These are phyloP conservation scores for Synchiropus splendidus DNA, from an alignment of 2,113 vertebrate genomes.

Conservation along the genomic window DNA sequence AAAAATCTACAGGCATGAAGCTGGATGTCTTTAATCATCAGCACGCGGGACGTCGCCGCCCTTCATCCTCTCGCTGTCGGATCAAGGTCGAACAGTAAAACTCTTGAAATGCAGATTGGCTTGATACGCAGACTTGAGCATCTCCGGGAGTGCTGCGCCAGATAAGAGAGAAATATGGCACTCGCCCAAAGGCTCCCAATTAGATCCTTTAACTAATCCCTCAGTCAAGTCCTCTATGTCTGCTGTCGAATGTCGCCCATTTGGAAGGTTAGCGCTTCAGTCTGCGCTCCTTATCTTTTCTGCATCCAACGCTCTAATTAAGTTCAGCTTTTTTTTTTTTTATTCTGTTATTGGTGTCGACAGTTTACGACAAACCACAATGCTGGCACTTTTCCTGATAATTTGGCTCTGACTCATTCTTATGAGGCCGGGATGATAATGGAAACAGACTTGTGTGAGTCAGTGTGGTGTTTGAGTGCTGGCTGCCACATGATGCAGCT, in stretches of 20 bases:
- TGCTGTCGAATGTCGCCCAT: constrained; percentile 24
- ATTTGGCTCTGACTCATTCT: no score
- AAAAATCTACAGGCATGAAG: constrained; percentile 17
- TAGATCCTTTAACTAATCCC: constrained; percentile 34
- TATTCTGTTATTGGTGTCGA: no score
- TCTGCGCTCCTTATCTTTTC: no score
- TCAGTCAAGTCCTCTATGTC: constrained; percentile 5
- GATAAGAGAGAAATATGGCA: constrained; percentile 20
- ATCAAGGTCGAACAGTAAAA: constrained; percentile 22
- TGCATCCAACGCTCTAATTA: no score
- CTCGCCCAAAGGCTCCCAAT: constrained; percentile 27
- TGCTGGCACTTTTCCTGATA: no score
- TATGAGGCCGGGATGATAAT: no score
- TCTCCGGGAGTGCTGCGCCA: constrained; percentile 16
- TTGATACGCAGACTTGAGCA: constrained; percentile 9
- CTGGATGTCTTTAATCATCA: constrained; percentile 25
- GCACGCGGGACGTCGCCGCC: constrained; percentile 14
- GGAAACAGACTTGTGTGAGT: no score
- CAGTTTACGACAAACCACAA: no score
- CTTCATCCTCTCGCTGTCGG: constrained; percentile 16
- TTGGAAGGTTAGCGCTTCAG: no score
- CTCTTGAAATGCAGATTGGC: constrained; percentile 35
- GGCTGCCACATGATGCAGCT: no score
- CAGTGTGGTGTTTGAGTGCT: no score
- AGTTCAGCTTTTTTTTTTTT: no score